Evolutionary conservation across 2,888 invertebrate species (phyloP), one percentile per base, ranked within the genome.

Genomic region (Tanypteryx hageni): DNA sequence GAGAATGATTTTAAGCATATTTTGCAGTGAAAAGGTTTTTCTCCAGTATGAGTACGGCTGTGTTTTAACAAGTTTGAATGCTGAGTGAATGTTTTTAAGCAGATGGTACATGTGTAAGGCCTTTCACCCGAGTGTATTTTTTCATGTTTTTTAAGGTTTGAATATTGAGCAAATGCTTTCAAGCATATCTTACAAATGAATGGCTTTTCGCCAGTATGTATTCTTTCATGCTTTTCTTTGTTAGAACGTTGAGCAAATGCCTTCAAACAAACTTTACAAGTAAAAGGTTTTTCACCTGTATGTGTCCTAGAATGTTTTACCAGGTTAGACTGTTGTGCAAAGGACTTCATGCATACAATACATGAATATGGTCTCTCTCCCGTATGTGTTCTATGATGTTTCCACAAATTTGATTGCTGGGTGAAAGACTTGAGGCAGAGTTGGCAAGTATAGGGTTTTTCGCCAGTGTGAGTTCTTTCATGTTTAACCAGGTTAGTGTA

Each of bases 81-180:
- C 44, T 44, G 44, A 44, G 44, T 44, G 44, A 44, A 44, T 44
- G 44, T 44, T 44, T 44, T 44, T 5, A 44, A 44, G 44, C 44
- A 44, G 5, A 44, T 44, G 44, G 44, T 44, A 44, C 44, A 44
- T 44, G 44, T 44, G 44, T 44, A 44, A 5, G 44, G 44, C 93
- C 93, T 93, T 85, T 94, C 94, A 93, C 94, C 94, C 22, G 94
- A 94, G 93, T 94, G 94, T n/a, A 94, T 94, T 44, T 94, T 93
- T 31, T 94, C 93, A 92, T 94, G 94, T 86, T 94, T 94, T 93
- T 94, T 94, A 31, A 94, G 93, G 93, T 94, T 94, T 10, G 94
- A 94, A 93, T 94, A 94, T 61, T 94, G 94, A 9, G 94, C 94
- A 92, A 94, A 94, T 27, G 94, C 93, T 92, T 94, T 94, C 83